Conservation (phyloP, 2,888 invertebrate genomes). For the Stenodera caucasica region DNA sequence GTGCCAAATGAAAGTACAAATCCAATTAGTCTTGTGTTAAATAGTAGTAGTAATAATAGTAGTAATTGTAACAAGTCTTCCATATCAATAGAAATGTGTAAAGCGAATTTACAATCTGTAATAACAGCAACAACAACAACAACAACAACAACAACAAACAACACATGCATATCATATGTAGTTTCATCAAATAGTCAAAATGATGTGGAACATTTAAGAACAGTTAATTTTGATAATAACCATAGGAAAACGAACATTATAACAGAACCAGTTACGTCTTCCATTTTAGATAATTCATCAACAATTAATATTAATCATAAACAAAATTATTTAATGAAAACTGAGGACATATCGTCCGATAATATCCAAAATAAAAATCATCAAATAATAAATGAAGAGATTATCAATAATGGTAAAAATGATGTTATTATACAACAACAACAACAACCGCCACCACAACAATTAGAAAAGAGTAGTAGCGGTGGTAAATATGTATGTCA, state of each 20-base stretch:
- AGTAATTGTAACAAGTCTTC: conserved; percentile 50
- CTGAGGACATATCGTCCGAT: conserved; percentile 30
- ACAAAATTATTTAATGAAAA: conserved; percentile 34
- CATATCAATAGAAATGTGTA: conserved; percentile 50
- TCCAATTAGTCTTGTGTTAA: conserved; percentile 29
- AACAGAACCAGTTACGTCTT: conserved; percentile 46
- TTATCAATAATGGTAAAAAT: conserved; percentile 12
- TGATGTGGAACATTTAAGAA: conserved; percentile 32
- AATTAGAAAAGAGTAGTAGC: conserved; percentile 43
- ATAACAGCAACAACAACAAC: neutral
- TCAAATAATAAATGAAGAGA: conserved; percentile 24
- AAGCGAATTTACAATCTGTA: conserved; percentile 43
- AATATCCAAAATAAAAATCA: conserved; percentile 24
- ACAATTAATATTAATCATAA: conserved; percentile 23
- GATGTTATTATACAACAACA: conserved; percentile 10
- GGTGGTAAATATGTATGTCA: conserved; percentile 79
- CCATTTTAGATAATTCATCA: conserved; percentile 49
- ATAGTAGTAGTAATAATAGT: conserved; percentile 30
- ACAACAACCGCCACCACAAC: conserved; percentile 18
- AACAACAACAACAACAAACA: conserved; percentile 16
- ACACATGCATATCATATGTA: conserved; percentile 53
- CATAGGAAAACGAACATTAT: conserved; percentile 42
- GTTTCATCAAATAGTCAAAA: conserved; percentile 38
- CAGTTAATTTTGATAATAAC: conserved; percentile 50
- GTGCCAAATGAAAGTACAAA: conserved; percentile 55